phyloP scores from a whole-genome alignment of 2,797 vertebrate genomes.

The Lacerta bilineata region DNA sequence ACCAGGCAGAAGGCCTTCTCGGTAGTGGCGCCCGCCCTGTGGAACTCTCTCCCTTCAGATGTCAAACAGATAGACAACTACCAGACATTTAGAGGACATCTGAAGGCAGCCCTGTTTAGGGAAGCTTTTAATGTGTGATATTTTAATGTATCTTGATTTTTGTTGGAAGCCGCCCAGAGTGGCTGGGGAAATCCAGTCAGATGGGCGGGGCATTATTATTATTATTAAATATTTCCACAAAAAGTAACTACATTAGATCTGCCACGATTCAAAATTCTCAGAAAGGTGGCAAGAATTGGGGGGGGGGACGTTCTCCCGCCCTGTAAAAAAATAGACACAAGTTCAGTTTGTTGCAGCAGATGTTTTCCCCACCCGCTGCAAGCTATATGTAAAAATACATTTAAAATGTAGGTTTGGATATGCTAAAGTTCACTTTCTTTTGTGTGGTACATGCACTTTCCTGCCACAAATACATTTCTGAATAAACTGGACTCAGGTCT shows the following conservation, averaged over 20 bases:
- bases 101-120: no score
- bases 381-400: conserved; percentile 37
- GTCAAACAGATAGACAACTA: no score
- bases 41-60: no score
- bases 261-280: not conserved
- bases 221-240: not conserved
- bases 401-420: conserved; percentile 44
- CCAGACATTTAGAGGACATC: no score
- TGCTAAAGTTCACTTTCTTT: conserved; percentile 48
- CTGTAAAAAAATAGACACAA: not conserved
- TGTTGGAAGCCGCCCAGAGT: no score
- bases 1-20: no score
- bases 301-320: no score
- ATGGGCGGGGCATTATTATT: no score
- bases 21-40: no score
- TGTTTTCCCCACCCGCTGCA: not conserved
- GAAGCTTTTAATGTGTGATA: no score
- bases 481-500: conserved; percentile 35
- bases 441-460: conserved; percentile 32
- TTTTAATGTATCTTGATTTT: no score
- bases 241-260: not conserved
- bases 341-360: conserved; percentile 47
- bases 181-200: no score
- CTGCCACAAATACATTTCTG: conserved; percentile 45
- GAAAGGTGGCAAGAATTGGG: not conserved